phyloP scores from a whole-genome alignment of 2,888 invertebrate genomes.

The Pediacus dermestoides region DNA sequence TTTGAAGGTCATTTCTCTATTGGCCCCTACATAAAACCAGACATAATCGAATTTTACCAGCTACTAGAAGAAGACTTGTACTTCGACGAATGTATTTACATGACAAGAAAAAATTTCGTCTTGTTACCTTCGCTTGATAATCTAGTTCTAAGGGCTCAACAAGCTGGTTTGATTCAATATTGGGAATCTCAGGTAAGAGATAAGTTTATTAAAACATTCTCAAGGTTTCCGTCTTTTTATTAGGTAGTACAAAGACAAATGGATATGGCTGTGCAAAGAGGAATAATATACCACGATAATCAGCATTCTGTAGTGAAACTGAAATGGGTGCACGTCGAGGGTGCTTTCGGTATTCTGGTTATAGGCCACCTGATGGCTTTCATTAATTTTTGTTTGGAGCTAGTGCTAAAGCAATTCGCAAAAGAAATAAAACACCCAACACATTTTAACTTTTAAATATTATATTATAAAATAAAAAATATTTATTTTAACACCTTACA shows the following conservation, averaged over 20 bases:
- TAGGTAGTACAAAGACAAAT: constrained; percentile 1
- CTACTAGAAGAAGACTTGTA: constrained; percentile 54
- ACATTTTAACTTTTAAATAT: constrained; percentile 1
- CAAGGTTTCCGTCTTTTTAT: neutral
- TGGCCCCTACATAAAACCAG: neutral
- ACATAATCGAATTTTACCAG: neutral
- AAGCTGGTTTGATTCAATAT: constrained; percentile 5
- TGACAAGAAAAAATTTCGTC: constrained; percentile 60
- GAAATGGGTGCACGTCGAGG: constrained; percentile 30
- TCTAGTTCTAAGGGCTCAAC: constrained; percentile 3
- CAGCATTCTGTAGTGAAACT: constrained; percentile 18
- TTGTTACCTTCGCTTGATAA: constrained; percentile 54
- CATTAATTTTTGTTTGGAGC: constrained; percentile 33
- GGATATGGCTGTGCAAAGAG: constrained; percentile 9
- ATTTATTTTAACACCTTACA: neutral
- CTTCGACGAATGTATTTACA: constrained; percentile 59
- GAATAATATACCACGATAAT: constrained; percentile 4
- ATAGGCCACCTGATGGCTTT: constrained; percentile 17
- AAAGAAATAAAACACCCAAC: neutral
- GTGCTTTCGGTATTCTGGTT: constrained; percentile 29
- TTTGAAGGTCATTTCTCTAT: neutral
- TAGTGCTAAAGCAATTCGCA: constrained; percentile 13
- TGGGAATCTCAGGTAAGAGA: constrained; percentile 12
- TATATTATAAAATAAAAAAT: constrained; percentile 2
- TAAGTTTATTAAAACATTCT: constrained; percentile 5